These are phyloP conservation scores for Parazoanthus darwini DNA, from an alignment of 92 coral and sea anemone genomes.

Conservation along the genomic window DNA sequence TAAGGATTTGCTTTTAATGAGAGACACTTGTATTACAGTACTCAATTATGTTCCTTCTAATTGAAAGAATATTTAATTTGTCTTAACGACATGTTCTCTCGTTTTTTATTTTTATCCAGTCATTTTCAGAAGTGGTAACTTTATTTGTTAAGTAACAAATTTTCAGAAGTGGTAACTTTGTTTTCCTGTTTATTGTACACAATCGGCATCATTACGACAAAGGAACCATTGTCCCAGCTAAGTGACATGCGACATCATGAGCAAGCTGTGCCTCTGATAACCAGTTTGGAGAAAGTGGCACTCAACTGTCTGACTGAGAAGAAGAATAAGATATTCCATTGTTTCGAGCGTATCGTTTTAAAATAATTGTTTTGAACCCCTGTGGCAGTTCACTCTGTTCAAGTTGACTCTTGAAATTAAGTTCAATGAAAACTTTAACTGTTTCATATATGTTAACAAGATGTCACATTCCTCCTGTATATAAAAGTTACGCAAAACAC, in stretches of 20 bases:
- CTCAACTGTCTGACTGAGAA: constrained; percentile 41
- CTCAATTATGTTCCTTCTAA: neutral
- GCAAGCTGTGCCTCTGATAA: constrained; percentile 34
- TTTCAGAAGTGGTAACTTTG: no score
- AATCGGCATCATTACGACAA: constrained; percentile 69
- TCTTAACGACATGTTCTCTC: constrained; percentile 35
- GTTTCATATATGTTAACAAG: no score
- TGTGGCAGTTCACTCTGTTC: no score
- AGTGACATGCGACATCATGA: constrained; percentile 60
- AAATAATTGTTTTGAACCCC: no score
- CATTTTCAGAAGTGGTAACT: constrained; percentile 50
- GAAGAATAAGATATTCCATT: constrained; percentile 32
- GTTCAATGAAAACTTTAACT: no score
- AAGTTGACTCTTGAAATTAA: no score
- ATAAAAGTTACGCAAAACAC: no score
- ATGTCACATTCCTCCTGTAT: no score
- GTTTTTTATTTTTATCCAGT: constrained; percentile 2
- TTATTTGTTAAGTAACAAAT: constrained; percentile 24
- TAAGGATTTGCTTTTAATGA: neutral
- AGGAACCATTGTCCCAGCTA: constrained; percentile 63
- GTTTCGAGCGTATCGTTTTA: constrained; percentile 3
- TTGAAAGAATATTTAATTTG: constrained; percentile 49
- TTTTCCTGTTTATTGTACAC: neutral
- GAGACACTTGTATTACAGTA: neutral
- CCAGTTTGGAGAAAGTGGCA: constrained; percentile 43